Conservation (phyloP, 1,140 invertebrate species). For the Diorhabda elongata region DNA sequence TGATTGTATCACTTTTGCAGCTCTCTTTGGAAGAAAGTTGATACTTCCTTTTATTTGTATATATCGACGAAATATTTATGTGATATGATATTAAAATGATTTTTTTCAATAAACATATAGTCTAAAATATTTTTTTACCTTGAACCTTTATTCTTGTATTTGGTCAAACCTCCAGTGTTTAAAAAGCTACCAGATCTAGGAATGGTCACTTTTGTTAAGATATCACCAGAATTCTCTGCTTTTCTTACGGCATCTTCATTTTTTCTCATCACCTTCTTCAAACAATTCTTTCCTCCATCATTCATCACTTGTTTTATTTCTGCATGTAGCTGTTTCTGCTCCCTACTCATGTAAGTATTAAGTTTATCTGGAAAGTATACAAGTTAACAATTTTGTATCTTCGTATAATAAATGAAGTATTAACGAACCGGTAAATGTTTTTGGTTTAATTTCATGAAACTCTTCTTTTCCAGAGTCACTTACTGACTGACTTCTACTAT, state of each 20-base stretch:
- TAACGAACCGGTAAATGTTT: slow-evolving; percentile 40
- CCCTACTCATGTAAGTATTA: slow-evolving; percentile 51
- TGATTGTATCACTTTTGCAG: too few species aligned
- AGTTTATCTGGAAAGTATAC: slow-evolving; percentile 37
- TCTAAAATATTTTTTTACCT: slow-evolving; percentile 46
- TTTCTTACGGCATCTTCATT: slow-evolving; percentile 43
- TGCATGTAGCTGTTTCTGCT: slow-evolving; percentile 43
- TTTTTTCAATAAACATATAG: too few species aligned
- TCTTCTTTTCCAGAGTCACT: slow-evolving; percentile 38
- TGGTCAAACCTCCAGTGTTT: slow-evolving; percentile 66
- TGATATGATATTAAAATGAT: too few species aligned
- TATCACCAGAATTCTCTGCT: slow-evolving; percentile 61
- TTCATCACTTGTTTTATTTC: slow-evolving; percentile 46
- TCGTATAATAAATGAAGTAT: neutral
- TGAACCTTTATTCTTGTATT: slow-evolving; percentile 62
- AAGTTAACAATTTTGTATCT: neutral
- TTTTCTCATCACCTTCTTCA: slow-evolving; percentile 49
- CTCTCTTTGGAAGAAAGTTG: too few species aligned
- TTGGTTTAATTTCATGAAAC: slow-evolving; percentile 46
- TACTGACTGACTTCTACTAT: neutral
- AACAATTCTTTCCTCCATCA: slow-evolving; percentile 42
- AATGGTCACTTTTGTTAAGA: slow-evolving; percentile 77
- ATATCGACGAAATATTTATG: too few species aligned
- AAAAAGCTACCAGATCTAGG: slow-evolving; percentile 78
- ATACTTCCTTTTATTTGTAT: too few species aligned